Conservation (phyloP, 2,113 vertebrate species). For the Dasyurus viverrinus region DNA sequence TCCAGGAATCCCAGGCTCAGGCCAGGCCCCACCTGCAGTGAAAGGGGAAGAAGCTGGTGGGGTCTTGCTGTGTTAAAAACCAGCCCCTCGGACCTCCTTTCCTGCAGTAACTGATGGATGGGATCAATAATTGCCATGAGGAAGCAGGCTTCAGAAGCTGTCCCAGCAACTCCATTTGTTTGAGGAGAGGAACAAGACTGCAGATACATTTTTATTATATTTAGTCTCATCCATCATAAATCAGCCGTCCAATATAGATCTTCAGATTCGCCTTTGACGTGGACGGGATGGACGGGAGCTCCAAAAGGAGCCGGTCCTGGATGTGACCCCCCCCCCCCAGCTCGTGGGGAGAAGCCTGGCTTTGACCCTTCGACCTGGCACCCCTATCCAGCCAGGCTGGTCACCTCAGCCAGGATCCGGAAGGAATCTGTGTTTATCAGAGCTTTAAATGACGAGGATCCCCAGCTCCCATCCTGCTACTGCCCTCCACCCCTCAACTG, state of each 20-base stretch:
- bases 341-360: too few species aligned
- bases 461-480: too few species aligned
- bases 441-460: too few species aligned
- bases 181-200: conserved; percentile 60
- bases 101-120: conserved; percentile 10
- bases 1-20: background rate
- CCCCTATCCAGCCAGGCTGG: too few species aligned
- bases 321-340: background rate
- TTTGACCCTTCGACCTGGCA: too few species aligned
- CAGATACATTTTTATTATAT: background rate
- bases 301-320: too few species aligned
- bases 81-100: conserved; percentile 61
- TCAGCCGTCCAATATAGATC: background rate
- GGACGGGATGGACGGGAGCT: too few species aligned
- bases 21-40: conserved; percentile 4
- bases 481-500: too few species aligned
- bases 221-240: background rate
- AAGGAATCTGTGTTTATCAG: too few species aligned
- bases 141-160: conserved; percentile 40
- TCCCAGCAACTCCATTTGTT: conserved; percentile 45
- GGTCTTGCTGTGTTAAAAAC: conserved; percentile 68
- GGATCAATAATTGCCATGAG: conserved; percentile 65
- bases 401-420: too few species aligned
- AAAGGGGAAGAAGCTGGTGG: conserved; percentile 57
- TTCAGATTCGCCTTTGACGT: background rate